Base-by-base conservation (phyloP, 2,113 vertebrate species). In the Ginglymostoma cirratum region DNA sequence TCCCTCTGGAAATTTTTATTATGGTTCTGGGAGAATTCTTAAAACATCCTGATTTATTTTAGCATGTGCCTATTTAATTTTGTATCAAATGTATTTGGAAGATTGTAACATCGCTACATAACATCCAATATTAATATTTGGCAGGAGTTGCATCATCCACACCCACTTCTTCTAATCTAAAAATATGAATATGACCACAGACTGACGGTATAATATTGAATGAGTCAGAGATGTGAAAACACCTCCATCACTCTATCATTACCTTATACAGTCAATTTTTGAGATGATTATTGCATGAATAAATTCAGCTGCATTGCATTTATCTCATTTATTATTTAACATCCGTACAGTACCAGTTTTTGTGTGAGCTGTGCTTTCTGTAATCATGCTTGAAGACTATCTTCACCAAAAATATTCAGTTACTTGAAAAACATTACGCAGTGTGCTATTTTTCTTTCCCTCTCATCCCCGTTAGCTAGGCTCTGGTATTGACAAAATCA, bases 111-210 rank as follows among this genome's bases (percentile, higher is more conserved):
- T 70, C 42, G 67, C 94, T 30, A 17, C 19, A 52, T 70, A 76
- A 34, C 42, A 95, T 48, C 48, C 48, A 95, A 95, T 76, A 72
- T 95, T 52, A 72, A 95, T 95, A 52, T 52, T 48, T 95, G 48
- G 61, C 45, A 30, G 52, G n/a, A 93, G n/a, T 95, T 70, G 69
- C 94, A 72, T 72, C 21, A 95, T 95, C 38, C 94, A 72, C 94
- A 24, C 38, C 67, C 45, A 48, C 23, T 27, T 95, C 69, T 70
- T 52, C 94, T 14, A 23, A 48, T 42, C 23, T 95, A 95, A 76
- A 95, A 95, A 95, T 95, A 52, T 34, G 42, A 52, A 95, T 72
- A 34, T 76, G 38, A 45, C 38, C 27, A 48, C 24, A 30, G 93
- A 34, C 30, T 55, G 80, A 66, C 90, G 65, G 42, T 72, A 95